These are phyloP conservation scores for Phortica okadai DNA, from an alignment of 2,888 invertebrate species.

Conservation along the genomic window DNA sequence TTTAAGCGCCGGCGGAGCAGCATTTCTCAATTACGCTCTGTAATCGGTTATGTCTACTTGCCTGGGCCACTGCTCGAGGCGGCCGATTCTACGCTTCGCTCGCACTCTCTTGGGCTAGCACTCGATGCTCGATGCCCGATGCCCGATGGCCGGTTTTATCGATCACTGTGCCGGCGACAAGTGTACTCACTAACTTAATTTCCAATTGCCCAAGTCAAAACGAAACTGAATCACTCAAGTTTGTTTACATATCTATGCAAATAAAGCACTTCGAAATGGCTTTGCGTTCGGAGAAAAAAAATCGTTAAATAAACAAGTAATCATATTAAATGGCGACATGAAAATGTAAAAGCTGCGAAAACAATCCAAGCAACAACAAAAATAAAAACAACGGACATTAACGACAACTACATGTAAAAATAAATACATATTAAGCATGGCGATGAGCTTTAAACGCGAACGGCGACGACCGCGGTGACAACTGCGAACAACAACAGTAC, in stretches of 20 bases:
- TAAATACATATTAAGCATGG: conserved; percentile 24
- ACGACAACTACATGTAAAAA: conserved; percentile 38
- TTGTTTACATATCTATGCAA: conserved; percentile 19
- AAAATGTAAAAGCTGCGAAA: conserved; percentile 26
- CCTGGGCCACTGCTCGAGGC: background rate
- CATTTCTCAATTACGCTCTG: conserved; percentile 15
- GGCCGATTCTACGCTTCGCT: background rate
- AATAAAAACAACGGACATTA: background rate
- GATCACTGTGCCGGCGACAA: background rate
- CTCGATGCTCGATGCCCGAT: no score
- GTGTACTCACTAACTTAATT: background rate
- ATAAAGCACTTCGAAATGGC: conserved; percentile 17
- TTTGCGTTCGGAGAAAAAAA: background rate
- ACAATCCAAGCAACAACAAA: conserved; percentile 9
- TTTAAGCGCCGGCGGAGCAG: conserved; percentile 53
- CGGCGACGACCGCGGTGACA: background rate
- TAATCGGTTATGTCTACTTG: conserved; percentile 23
- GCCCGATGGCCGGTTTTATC: no score
- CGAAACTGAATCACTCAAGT: background rate
- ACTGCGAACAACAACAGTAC: conserved; percentile 4
- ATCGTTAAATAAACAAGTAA: background rate
- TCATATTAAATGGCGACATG: conserved; percentile 8
- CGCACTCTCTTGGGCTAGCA: no score
- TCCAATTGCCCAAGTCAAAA: background rate
- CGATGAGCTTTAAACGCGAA: background rate